Evolutionary conservation across 2,113 vertebrate genomes (phyloP).

Genomic region (Nothocercus julius): DNA sequence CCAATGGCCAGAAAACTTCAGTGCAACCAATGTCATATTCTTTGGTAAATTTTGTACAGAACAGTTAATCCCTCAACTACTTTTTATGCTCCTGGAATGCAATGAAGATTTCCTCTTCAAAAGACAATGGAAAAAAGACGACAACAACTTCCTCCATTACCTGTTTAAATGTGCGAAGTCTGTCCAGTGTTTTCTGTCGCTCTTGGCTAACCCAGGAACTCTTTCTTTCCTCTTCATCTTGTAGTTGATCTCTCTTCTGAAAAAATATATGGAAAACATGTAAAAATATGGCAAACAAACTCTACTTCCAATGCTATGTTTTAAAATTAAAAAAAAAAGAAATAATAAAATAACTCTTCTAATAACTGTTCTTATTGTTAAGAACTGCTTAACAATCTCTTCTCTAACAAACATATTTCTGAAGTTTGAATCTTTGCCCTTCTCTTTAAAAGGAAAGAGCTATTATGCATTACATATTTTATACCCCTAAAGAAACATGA

Average conservation of each 20-base stretch:
- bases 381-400: not conserved
- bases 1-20: not conserved
- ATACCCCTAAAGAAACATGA: not conserved
- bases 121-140: not conserved
- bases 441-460: not conserved
- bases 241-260: conserved; percentile 81
- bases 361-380: not conserved
- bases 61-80: not conserved
- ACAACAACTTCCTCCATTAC: conserved; percentile 77
- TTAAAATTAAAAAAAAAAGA: not conserved
- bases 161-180: conserved; percentile 95
- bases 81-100: not conserved
- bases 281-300: not conserved
- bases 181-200: conserved; percentile 91
- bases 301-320: not conserved
- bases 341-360: not conserved
- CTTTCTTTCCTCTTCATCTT: conserved; percentile 88
- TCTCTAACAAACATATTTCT: not conserved
- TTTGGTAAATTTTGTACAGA: not conserved
- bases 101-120: not conserved
- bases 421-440: not conserved
- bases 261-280: conserved; percentile 12
- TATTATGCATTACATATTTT: not conserved
- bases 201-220: conserved; percentile 90
- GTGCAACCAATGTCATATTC: not conserved